Percentiles rank a stretch among this genome's conserved stretches.
Conservation (phyloP, 2,113 vertebrate genomes). For the Argyrosomus japonicus region DNA sequence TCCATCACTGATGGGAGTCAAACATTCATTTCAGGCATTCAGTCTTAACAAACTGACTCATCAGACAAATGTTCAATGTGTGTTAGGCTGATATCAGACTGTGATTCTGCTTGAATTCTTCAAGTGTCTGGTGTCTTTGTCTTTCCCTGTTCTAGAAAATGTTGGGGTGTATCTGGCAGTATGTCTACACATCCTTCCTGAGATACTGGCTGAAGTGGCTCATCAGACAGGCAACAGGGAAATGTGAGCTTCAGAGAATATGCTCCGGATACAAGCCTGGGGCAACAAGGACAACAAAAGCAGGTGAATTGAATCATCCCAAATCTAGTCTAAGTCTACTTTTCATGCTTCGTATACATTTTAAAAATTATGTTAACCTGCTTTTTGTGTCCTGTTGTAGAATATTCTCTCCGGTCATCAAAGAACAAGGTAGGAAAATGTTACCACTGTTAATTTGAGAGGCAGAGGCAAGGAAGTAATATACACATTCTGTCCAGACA, state of each 20-base stretch:
- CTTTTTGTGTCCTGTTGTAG: conserved; percentile 80
- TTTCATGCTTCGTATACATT: not conserved
- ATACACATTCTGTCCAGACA: not conserved
- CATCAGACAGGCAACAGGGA: conserved; percentile 88
- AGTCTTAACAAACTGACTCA: not conserved
- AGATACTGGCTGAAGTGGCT: conserved; percentile 96
- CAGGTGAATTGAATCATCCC: conserved; percentile 85
- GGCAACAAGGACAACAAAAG: conserved; percentile 85
- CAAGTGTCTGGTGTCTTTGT: not conserved
- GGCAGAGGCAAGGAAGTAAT: not conserved
- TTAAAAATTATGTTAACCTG: not conserved
- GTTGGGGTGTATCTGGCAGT: conserved; percentile 88
- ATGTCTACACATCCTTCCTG: conserved; percentile 90
- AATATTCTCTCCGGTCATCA: conserved; percentile 90
- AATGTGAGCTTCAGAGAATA: conserved; percentile 94
- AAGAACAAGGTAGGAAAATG: conserved; percentile 90
- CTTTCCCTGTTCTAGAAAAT: conserved; percentile 82
- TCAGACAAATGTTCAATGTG: not conserved
- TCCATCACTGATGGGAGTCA: not conserved
- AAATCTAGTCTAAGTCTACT: not conserved
- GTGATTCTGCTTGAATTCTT: not conserved
- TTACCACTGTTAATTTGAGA: not conserved
- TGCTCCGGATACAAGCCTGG: conserved; percentile 83
- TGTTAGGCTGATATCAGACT: not conserved
- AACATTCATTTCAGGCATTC: not conserved